Conservation (phyloP, 2,113 vertebrate genomes). For the Zapus hudsonius region DNA sequence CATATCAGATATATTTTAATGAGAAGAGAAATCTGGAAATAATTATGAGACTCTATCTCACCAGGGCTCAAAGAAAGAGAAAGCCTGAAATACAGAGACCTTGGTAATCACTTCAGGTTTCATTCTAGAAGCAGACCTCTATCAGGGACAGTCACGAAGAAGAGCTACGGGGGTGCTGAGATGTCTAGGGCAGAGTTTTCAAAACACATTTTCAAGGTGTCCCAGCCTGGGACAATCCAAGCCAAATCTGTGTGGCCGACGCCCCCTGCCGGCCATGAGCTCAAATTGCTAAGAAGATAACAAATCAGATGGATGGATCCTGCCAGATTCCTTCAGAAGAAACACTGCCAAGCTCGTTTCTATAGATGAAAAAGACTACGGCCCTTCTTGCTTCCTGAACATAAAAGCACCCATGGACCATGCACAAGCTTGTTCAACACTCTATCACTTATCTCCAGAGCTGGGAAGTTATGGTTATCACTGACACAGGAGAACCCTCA, state of each 20-base stretch:
- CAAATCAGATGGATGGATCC: too few species aligned
- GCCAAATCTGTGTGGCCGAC: background rate
- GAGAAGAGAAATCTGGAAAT: background rate
- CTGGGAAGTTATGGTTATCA: background rate
- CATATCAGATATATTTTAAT: background rate
- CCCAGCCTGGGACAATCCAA: background rate
- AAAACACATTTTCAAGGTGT: background rate
- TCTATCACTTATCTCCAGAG: background rate
- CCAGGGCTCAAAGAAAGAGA: background rate
- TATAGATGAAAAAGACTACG: background rate
- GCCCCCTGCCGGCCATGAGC: constrained; percentile 30
- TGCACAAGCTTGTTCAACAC: background rate
- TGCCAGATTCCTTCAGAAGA: background rate
- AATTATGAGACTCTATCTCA: background rate
- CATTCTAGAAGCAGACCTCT: background rate
- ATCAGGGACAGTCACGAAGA: background rate
- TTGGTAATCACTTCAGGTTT: background rate
- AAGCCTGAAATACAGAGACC: rapidly evolving
- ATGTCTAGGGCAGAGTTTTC: background rate
- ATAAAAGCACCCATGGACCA: background rate
- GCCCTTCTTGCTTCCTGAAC: background rate
- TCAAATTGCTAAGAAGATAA: background rate
- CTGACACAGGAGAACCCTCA: background rate
- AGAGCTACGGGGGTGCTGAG: background rate
- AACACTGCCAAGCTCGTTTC: background rate